These are phyloP conservation scores for Percopsis transmontana DNA, from an alignment of 2,113 vertebrate species.

Conservation along the genomic window DNA sequence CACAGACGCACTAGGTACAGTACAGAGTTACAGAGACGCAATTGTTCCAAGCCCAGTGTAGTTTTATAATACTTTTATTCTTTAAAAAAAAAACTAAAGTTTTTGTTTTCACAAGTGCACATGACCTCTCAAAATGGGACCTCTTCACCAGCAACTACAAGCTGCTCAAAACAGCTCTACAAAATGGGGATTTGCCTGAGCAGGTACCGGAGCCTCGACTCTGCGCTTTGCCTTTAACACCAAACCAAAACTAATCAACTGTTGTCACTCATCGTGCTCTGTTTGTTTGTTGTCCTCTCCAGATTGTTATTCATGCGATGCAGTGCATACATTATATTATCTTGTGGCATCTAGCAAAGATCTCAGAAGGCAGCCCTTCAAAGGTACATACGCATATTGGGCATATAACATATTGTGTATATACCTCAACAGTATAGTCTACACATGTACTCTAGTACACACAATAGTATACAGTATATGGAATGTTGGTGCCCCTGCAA, in stretches of 20 bases:
- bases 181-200: conserved; percentile 98
- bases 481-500: too few species aligned
- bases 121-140: conserved; percentile 97
- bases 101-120: conserved; percentile 87
- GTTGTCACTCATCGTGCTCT: too few species aligned
- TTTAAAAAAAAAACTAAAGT: too few species aligned
- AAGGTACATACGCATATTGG: conserved; percentile 79
- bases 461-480: too few species aligned
- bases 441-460: too few species aligned
- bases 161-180: conserved; percentile 95
- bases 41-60: too few species aligned
- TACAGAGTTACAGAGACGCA: too few species aligned
- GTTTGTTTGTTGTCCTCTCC: conserved; percentile 43
- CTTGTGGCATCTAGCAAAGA: conserved; percentile 95
- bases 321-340: conserved; percentile 99
- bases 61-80: too few species aligned
- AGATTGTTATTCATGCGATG: conserved; percentile 98
- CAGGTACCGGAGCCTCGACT: conserved; percentile 80
- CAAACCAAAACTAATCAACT: too few species aligned
- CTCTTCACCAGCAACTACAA: conserved; percentile 98
- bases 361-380: conserved; percentile 91
- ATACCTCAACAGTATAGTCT: too few species aligned
- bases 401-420: background rate
- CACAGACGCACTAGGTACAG: too few species aligned
- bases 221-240: too few species aligned